Evolutionary conservation across 2,797 vertebrate species (phyloP).

Genomic region (Geotrypetes seraphini): DNA sequence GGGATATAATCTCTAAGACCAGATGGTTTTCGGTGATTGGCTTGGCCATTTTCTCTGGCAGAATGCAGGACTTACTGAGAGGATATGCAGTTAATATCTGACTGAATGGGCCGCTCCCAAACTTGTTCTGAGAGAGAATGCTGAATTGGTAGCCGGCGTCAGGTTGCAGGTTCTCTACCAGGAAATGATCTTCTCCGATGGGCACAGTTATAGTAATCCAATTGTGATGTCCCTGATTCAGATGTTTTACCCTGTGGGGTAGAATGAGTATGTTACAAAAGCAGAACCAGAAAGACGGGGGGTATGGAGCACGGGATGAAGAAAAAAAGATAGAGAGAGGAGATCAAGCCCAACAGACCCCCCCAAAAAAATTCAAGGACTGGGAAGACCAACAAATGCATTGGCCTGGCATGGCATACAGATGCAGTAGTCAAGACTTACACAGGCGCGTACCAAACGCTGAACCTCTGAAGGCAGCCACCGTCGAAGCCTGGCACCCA

Average conservation of each 20-base stretch:
- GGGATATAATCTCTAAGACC: neutral
- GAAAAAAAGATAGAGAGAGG: neutral
- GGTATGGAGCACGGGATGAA: neutral
- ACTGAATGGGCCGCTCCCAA: slow-evolving; percentile 91
- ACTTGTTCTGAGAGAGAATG: slow-evolving; percentile 87
- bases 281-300: neutral
- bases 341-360: too few relatives aligned
- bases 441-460: slow-evolving; percentile 75
- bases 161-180: slow-evolving; percentile 74
- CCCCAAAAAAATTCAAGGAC: too few relatives aligned
- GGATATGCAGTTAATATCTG: slow-evolving; percentile 76
- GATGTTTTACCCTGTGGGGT: slow-evolving; percentile 66
- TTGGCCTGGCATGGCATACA: too few relatives aligned
- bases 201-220: slow-evolving; percentile 84
- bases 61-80: slow-evolving; percentile 49
- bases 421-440: slow-evolving; percentile 30
- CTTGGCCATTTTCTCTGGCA: too few relatives aligned
- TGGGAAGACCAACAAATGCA: too few relatives aligned
- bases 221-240: slow-evolving; percentile 74
- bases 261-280: neutral
- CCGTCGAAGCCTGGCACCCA: slow-evolving; percentile 92
- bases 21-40: too few relatives aligned
- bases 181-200: slow-evolving; percentile 57
- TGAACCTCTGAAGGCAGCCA: slow-evolving; percentile 87
- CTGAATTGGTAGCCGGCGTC: slow-evolving; percentile 84